A percentile compares a stretch with the other conserved stretches of the same genome.
These are phyloP conservation scores for Girardinus metallicus DNA, from an alignment of 2,797 vertebrate species.

Conservation along the genomic window DNA sequence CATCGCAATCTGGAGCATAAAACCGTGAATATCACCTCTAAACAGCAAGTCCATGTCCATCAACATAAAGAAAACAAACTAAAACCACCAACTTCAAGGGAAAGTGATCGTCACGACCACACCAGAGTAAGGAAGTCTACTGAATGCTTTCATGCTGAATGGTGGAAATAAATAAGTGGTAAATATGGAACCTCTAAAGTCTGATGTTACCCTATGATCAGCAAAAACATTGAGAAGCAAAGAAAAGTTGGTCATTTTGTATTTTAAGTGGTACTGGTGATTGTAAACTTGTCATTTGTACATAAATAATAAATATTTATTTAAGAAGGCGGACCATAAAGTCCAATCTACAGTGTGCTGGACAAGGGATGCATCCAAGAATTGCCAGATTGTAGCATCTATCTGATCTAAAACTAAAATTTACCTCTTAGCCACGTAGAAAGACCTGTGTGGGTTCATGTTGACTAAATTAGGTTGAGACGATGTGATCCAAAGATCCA, in stretches of 20 bases:
- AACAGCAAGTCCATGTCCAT: background rate
- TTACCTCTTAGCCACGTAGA: background rate
- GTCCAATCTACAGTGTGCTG: background rate
- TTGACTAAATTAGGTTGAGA: background rate
- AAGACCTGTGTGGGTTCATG: background rate
- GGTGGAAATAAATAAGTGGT: background rate
- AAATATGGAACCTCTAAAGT: background rate
- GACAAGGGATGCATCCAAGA: background rate
- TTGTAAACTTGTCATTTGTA: background rate
- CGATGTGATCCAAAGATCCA: background rate
- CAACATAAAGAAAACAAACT: background rate
- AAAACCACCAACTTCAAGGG: background rate
- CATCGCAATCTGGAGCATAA: constrained; percentile 1
- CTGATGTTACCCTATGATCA: background rate
- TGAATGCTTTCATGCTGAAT: background rate
- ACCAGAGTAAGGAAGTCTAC: background rate
- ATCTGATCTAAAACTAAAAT: background rate
- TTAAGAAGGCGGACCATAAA: background rate
- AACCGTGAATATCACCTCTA: background rate
- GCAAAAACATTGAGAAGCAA: background rate
- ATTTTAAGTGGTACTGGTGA: background rate
- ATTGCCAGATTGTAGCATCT: background rate
- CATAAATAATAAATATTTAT: background rate
- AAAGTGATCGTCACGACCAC: background rate
- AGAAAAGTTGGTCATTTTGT: background rate